Percentiles rank a stretch among this genome's conserved stretches.
phyloP scores from a whole-genome alignment of 30 jellyfish, hydroid and myxozoan species.

The Turritopsis rubra region DNA sequence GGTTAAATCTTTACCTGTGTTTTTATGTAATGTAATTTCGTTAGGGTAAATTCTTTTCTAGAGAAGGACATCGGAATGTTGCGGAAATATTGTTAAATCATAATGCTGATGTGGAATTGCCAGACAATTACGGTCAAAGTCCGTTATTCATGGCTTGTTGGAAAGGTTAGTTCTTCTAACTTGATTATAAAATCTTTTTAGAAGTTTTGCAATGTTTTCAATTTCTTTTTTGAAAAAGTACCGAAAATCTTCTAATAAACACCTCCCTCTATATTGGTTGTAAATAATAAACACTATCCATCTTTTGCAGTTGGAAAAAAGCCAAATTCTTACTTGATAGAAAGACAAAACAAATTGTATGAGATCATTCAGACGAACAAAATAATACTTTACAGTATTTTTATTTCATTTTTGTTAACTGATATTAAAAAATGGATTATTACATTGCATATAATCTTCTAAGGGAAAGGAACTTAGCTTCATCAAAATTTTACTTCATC shows the following conservation, averaged over 20 bases:
- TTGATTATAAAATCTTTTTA: neutral
- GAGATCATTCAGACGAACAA: no score
- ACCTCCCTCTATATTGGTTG: neutral
- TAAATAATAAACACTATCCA: no score
- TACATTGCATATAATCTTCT: no score
- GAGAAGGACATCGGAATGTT: conserved; percentile 93
- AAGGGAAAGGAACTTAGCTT: no score
- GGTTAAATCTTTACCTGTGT: neutral
- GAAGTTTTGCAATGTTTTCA: neutral
- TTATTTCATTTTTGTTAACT: no score
- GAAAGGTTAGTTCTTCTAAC: conserved; percentile 95
- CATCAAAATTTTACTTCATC: no score
- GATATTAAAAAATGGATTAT: no score
- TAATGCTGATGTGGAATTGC: conserved; percentile 96
- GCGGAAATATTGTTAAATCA: conserved; percentile 84
- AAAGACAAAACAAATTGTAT: no score
- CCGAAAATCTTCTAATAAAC: neutral
- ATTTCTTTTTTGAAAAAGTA: neutral
- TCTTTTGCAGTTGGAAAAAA: no score
- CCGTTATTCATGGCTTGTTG: conserved; percentile 98
- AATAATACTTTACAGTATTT: no score
- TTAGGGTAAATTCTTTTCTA: neutral
- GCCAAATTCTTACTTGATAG: no score
- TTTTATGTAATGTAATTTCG: neutral
- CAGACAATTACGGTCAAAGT: conserved; percentile 96